Conservation (phyloP, 2,888 invertebrate species). For the Synergus umbraculus region DNA sequence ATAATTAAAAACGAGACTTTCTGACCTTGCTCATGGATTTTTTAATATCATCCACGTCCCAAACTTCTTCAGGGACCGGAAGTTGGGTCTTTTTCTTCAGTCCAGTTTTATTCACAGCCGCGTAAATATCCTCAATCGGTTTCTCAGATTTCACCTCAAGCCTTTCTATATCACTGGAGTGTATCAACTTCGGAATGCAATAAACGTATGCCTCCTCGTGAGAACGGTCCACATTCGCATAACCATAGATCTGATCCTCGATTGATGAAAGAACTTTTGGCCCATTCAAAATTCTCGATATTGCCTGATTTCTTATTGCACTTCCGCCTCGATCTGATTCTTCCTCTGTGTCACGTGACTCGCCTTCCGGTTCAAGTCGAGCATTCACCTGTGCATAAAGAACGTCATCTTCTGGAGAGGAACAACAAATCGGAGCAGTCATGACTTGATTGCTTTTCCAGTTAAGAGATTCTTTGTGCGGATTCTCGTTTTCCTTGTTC, state of each 20-base stretch:
- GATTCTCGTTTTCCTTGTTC: constrained; percentile 86
- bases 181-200: constrained; percentile 67
- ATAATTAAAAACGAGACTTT: neutral
- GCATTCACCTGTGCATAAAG: constrained; percentile 73
- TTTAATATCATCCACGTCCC: constrained; percentile 68
- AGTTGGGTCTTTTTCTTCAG: constrained; percentile 64
- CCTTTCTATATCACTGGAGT: constrained; percentile 61
- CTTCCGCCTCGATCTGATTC: constrained; percentile 68
- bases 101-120: constrained; percentile 73
- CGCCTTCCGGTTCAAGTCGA: constrained; percentile 72
- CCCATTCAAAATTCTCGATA: constrained; percentile 54
- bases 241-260: constrained; percentile 57
- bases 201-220: constrained; percentile 66
- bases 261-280: constrained; percentile 43
- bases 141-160: constrained; percentile 75
- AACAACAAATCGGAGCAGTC: constrained; percentile 60
- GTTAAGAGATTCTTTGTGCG: constrained; percentile 72
- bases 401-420: constrained; percentile 69
- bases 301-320: constrained; percentile 42
- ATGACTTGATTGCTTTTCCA: constrained; percentile 23
- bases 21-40: constrained; percentile 64
- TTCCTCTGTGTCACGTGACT: constrained; percentile 73
- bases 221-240: constrained; percentile 57
- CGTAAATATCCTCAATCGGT: constrained; percentile 78
- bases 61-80: constrained; percentile 71